Base-by-base conservation (phyloP, 1,140 invertebrate species). In the Penaeus japonicus region DNA sequence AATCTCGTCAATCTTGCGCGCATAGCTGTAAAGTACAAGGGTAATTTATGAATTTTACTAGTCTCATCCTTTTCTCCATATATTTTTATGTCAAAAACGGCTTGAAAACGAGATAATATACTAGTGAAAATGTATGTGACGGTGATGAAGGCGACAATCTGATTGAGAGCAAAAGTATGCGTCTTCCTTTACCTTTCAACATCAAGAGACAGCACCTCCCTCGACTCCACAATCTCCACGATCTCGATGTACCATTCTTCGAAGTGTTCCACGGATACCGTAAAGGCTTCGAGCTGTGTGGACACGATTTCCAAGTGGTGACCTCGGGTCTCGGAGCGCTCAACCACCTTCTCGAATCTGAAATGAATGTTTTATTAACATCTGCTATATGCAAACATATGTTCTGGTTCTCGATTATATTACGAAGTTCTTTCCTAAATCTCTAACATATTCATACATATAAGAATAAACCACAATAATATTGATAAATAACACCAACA, bases 221-320 rank as follows among this genome's bases (percentile, higher is more conserved):
- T 93, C 7, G 95, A 95, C 90, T 97, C 96, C 0, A 97, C 93
- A 12, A 95, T 92, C 87, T 98, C 96, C 87, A 96, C 94, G 85
- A 97, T 95, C 32, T 92, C 91, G 27, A 92, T 91, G 10, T 93
- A 90, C 93, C 94, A 94, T 35, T 92, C 92, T 70, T 93, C 92
- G 77, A 92, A 91, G 65, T 89, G 89, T 59, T 89, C 91, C 24
- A 90, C 87, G 89, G 96, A 95, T 15, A 94, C 94, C n/a, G 94
- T 93, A 93, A 98, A 98, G 54, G 94, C 93, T 32, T 94, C 93
- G 32, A 98, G 93, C 32, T 95, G 94, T 17, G 93, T 93, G 24
- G 95, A 95, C 2, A 98, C 95, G 89, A 98, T 96, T 30, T 97
- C 96, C 0, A 99, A 93, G 92, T 97, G 96, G 89, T 96, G 95